A percentile compares a stretch with the other conserved stretches of the same genome.
These are phyloP conservation scores for Erythrocercus mccallii DNA, from an alignment of 2,113 vertebrate species.

Conservation along the genomic window DNA sequence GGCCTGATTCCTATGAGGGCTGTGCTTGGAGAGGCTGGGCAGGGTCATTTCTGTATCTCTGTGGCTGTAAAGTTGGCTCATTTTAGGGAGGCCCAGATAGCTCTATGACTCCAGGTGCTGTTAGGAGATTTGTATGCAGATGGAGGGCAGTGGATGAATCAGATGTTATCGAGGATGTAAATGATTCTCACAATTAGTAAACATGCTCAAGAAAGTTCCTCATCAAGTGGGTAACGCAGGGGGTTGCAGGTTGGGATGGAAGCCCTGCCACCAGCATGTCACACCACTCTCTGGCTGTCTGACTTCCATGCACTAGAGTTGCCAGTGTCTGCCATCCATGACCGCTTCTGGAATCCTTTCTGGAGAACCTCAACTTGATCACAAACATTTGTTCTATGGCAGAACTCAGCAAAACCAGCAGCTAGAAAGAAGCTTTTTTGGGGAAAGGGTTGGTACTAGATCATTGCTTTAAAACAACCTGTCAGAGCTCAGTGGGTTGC, in stretches of 20 bases:
- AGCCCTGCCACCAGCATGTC: background rate
- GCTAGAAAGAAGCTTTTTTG: background rate
- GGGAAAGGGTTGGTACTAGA: fast-evolving
- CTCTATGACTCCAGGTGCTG: background rate
- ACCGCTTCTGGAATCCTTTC: background rate
- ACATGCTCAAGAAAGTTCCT: constrained; percentile 7
- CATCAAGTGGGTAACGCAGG: background rate
- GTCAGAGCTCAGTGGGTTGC: background rate
- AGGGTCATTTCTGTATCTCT: background rate
- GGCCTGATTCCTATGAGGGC: background rate
- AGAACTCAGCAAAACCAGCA: background rate
- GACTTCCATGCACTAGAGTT: background rate
- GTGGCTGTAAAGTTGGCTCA: background rate
- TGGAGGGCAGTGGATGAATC: constrained; percentile 5
- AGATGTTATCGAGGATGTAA: background rate
- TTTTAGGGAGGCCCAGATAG: constrained; percentile 11
- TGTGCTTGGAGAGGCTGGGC: background rate
- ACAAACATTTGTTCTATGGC: constrained; percentile 10
- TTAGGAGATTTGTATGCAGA: constrained; percentile 43
- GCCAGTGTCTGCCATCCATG: background rate
- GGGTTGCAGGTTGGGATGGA: background rate
- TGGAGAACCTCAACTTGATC: background rate
- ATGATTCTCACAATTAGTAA: constrained; percentile 27
- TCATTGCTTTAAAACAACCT: background rate
- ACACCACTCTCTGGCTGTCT: background rate